These are phyloP conservation scores for Carcharodon carcharias DNA, from an alignment of 2,797 vertebrate genomes.

Conservation along the genomic window DNA sequence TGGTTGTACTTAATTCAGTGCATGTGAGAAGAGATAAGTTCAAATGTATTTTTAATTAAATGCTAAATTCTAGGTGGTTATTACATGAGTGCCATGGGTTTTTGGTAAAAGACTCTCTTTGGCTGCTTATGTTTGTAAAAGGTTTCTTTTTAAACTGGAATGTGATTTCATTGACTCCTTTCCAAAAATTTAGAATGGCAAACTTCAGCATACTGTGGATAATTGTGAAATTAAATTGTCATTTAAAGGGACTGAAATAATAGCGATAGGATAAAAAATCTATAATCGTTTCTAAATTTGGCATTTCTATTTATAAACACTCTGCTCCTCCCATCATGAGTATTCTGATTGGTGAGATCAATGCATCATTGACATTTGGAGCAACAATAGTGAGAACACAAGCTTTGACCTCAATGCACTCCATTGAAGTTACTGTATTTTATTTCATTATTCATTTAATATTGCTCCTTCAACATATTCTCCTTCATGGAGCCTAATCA, in stretches of 20 bases:
- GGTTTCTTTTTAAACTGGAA: neutral
- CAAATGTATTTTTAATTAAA: neutral
- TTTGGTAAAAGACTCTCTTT: neutral
- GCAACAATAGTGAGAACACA: neutral
- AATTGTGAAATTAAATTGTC: neutral
- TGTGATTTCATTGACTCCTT: neutral
- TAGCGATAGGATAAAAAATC: neutral
- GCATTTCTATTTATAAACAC: conserved; percentile 29
- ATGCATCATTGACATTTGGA: neutral
- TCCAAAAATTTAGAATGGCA: neutral
- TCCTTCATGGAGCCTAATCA: neutral
- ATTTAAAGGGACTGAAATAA: conserved; percentile 3
- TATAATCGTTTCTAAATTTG: conserved; percentile 20
- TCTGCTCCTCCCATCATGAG: neutral
- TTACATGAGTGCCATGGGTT: neutral
- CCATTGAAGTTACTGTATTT: neutral
- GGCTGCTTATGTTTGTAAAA: neutral
- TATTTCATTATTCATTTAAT: neutral
- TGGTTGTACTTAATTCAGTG: neutral
- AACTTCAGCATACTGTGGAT: neutral
- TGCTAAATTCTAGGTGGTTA: neutral
- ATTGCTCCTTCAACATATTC: neutral
- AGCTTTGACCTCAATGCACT: neutral
- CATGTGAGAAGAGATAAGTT: neutral
- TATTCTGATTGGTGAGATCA: neutral